phyloP scores from a whole-genome alignment of 2,888 invertebrate species.

The Torymus tubicola region DNA sequence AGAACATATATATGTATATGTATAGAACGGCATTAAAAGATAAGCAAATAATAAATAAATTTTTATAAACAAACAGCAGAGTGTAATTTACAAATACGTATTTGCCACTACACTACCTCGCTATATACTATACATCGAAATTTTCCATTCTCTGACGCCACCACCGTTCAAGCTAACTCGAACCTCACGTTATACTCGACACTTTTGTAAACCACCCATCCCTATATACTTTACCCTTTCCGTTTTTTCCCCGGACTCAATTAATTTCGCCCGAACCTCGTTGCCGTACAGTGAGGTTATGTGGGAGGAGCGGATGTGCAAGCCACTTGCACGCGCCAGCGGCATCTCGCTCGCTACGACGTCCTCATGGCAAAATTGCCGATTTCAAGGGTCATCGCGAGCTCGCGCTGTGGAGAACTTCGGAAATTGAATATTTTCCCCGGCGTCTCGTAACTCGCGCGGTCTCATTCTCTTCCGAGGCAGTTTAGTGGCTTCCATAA shows the following conservation, averaged over 20 bases:
- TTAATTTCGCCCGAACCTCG: slow-evolving; percentile 31
- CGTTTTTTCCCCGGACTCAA: not conserved
- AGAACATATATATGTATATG: not conserved
- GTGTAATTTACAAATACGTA: no score
- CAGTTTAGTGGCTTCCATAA: slow-evolving; percentile 57
- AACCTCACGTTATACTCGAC: no score
- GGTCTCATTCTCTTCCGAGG: slow-evolving; percentile 47
- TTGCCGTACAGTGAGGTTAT: not conserved
- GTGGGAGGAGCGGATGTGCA: not conserved
- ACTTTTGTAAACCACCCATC: no score
- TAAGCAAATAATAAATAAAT: no score
- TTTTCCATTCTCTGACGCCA: no score
- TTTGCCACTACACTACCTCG: no score
- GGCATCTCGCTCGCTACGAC: slow-evolving; percentile 7
- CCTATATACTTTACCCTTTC: no score
- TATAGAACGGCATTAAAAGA: not conserved
- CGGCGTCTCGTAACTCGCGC: slow-evolving; percentile 50
- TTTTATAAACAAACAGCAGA: no score
- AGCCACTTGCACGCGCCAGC: no score
- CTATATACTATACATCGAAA: no score
- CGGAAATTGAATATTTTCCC: slow-evolving; percentile 60
- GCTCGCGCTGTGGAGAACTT: slow-evolving; percentile 36
- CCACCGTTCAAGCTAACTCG: no score
- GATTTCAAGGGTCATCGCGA: slow-evolving; percentile 55
- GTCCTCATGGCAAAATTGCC: slow-evolving; percentile 34